Evolutionary conservation across 2,888 invertebrate genomes (phyloP), one percentile per base, ranked within the genome.

Genomic region (Adelognathus sp.): DNA sequence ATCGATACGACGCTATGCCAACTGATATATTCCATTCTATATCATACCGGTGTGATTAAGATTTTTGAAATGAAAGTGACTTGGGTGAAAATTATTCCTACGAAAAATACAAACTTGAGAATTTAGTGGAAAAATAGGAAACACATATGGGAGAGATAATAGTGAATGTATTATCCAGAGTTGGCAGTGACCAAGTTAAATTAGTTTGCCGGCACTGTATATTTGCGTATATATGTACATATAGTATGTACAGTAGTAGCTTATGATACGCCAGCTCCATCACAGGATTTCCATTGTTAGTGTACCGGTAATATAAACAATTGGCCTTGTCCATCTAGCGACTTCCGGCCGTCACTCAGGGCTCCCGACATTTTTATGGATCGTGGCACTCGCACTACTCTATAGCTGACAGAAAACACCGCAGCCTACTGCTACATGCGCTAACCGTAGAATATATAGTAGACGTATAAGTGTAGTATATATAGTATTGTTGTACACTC

Each of bases 281-380:
- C 80, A 80, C 79, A 82, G 84, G 83, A 83, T 85, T 85, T 85
- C 87, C 90, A 90, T 90, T 90, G 89, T 90, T 88, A 86, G 86
- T 84, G 82, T 31, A 31, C 39, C 60, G 86, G 88, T 90, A 88
- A 89, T 90, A 89, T 88, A 90, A 90, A 90, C 90, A 91, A 90
- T 90, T 90, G 90, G 89, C 89, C 90, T 90, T 90, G 90, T 90
- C 91, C 90, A 88, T 90, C 90, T 87, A 83, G 75, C 81, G 82
- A 88, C 84, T 90, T 91, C 90, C 91, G 90, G 88, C 90, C 88
- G 90, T 90, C 90, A 90, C 88, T 91, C 90, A 88, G 85, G 86
- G 87, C 86, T 83, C 86, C 86, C 88, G 90, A 88, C 89, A 89
- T 89, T 90, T 90, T 90, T 90, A 90, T 89, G 89, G 90, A 90